A percentile compares a stretch with the other conserved stretches of the same genome.
Conservation (phyloP, 2,797 vertebrate species). For the Tauraco hartlaubi region DNA sequence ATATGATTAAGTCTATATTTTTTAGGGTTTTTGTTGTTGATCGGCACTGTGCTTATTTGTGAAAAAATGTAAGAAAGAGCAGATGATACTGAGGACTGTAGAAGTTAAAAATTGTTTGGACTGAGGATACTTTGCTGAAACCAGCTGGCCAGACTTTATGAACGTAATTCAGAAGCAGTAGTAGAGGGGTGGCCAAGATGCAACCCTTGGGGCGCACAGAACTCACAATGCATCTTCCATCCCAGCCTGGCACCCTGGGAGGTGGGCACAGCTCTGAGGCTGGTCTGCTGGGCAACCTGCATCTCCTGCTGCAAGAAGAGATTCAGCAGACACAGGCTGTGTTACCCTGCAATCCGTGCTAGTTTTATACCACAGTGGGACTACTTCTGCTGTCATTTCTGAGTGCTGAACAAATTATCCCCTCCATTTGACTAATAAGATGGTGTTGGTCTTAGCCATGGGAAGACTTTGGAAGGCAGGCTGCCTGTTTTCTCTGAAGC, state of each 20-base stretch:
- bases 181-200: neutral
- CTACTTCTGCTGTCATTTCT: neutral
- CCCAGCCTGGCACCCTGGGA: neutral
- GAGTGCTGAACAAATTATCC: neutral
- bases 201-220: neutral
- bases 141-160: neutral
- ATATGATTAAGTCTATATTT: neutral
- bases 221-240: neutral
- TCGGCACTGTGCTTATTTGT: neutral
- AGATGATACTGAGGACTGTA: neutral
- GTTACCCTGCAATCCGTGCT: neutral
- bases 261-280: neutral
- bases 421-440: neutral
- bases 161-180: neutral
- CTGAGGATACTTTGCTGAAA: neutral
- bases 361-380: neutral
- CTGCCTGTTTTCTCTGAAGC: neutral
- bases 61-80: neutral
- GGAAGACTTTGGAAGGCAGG: neutral
- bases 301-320: neutral
- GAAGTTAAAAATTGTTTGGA: neutral
- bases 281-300: neutral
- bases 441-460: neutral
- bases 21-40: neutral
- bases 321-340: neutral